A percentile compares a stretch with the other conserved stretches of the same genome.
Evolutionary conservation across 2,113 vertebrate genomes (phyloP).

Genomic region (Tetraodon nigroviridis): DNA sequence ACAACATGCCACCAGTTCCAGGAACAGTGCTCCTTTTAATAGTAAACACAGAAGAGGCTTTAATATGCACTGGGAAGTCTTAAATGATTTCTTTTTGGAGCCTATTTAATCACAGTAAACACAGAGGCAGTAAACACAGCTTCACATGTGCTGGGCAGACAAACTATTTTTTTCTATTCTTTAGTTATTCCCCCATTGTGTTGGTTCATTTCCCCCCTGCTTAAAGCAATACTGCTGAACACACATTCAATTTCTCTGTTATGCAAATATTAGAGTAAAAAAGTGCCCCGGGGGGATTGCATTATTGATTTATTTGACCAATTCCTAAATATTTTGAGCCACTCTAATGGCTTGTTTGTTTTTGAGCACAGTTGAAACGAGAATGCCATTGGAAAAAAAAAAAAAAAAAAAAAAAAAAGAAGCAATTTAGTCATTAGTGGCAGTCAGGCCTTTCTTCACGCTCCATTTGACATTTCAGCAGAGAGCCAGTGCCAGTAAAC

Average conservation of each 20-base stretch:
- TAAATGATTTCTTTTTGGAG: background rate
- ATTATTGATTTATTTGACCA: constrained; percentile 44
- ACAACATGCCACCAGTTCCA: too few species aligned
- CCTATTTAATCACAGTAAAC: too few species aligned
- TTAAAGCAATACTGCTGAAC: constrained; percentile 24
- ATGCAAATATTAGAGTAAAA: background rate
- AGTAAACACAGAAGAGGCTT: too few species aligned
- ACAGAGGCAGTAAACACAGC: background rate
- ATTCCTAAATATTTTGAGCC: constrained; percentile 41
- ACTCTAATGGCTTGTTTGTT: constrained; percentile 42
- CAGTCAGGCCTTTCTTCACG: constrained; percentile 42
- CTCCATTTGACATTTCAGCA: constrained; percentile 57
- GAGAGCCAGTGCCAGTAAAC: constrained; percentile 39
- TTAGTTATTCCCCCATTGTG: constrained; percentile 23
- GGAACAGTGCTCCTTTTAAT: too few species aligned
- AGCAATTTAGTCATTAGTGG: constrained; percentile 56
- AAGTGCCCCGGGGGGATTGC: constrained; percentile 18
- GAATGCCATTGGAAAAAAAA: constrained; percentile 48
- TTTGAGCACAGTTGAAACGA: constrained; percentile 43
- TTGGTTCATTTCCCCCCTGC: constrained; percentile 17
- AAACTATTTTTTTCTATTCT: constrained; percentile 8
- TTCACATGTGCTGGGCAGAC: background rate
- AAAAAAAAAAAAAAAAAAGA: too few species aligned
- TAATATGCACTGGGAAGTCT: too few species aligned
- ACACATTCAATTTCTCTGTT: constrained; percentile 24